Evolutionary conservation across 2,797 vertebrate species (phyloP).

Genomic region (Sarcoramphus papa): DNA sequence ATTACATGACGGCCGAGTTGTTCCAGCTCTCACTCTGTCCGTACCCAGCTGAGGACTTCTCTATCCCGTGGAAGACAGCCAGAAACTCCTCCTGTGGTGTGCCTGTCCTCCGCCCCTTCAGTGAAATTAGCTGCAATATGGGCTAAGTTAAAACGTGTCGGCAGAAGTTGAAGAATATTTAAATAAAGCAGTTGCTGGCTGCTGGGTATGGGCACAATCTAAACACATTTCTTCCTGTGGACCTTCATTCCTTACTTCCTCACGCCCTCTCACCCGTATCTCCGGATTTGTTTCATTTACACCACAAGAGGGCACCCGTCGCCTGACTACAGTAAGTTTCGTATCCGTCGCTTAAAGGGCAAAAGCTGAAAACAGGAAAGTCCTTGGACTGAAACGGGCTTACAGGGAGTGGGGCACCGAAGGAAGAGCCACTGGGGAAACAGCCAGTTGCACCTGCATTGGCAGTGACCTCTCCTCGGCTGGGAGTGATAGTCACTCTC

Average conservation of each 20-base stretch:
- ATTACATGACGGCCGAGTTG: background rate
- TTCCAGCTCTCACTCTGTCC: background rate
- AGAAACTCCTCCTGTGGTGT: background rate
- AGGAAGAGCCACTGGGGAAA: background rate
- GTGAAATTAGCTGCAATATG: too few relatives aligned
- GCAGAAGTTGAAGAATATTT: background rate
- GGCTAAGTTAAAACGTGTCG: accelerated
- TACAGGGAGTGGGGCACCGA: background rate
- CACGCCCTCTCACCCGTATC: accelerated
- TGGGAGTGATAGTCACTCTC: background rate
- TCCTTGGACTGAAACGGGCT: background rate
- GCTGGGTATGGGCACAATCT: background rate
- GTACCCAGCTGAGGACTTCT: background rate
- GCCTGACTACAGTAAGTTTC: background rate
- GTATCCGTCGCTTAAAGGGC: background rate
- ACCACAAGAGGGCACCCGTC: background rate
- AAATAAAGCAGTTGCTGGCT: background rate
- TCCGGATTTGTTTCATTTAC: background rate
- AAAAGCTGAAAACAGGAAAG: background rate
- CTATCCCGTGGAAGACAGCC: background rate
- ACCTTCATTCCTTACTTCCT: background rate
- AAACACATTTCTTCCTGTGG: background rate
- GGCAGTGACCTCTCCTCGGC: background rate
- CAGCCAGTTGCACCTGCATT: background rate
- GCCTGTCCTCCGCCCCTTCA: background rate